phyloP scores from a whole-genome alignment of 1,140 invertebrate species.

The Bombus impatiens region DNA sequence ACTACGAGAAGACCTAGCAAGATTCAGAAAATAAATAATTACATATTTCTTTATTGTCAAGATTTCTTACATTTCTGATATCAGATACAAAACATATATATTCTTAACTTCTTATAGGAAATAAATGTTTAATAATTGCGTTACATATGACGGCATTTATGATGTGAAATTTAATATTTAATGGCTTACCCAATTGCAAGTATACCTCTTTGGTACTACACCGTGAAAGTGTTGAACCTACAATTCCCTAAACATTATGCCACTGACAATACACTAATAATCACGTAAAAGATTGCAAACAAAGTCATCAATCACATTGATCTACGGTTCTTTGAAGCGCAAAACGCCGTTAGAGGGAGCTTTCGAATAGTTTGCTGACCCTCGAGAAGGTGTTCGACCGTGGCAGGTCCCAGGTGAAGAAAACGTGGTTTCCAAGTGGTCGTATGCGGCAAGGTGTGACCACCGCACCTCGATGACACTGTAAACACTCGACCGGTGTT shows the following conservation, averaged over 20 bases:
- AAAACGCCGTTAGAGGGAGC: background rate
- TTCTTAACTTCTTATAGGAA: too few species aligned
- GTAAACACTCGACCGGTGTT: slow-evolving; percentile 77
- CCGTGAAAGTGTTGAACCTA: background rate
- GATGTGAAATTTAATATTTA: background rate
- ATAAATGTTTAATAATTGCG: too few species aligned
- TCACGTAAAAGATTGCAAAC: background rate
- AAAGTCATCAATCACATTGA: background rate
- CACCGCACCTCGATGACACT: slow-evolving; percentile 75
- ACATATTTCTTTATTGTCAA: too few species aligned
- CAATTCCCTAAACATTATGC: background rate
- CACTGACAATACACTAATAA: background rate
- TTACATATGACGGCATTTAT: background rate
- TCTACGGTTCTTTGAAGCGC: background rate
- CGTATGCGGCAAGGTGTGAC: slow-evolving; percentile 71
- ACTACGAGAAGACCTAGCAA: too few species aligned
- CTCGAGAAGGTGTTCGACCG: slow-evolving; percentile 7
- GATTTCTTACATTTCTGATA: too few species aligned
- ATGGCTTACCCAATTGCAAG: background rate
- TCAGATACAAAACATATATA: too few species aligned
- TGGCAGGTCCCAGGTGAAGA: slow-evolving; percentile 35
- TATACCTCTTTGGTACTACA: background rate
- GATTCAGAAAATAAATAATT: too few species aligned
- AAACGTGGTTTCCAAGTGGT: slow-evolving; percentile 51
- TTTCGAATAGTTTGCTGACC: slow-evolving; percentile 14